These are phyloP conservation scores for Macrobrachium rosenbergii DNA, from an alignment of 1,140 invertebrate species.

Conservation along the genomic window DNA sequence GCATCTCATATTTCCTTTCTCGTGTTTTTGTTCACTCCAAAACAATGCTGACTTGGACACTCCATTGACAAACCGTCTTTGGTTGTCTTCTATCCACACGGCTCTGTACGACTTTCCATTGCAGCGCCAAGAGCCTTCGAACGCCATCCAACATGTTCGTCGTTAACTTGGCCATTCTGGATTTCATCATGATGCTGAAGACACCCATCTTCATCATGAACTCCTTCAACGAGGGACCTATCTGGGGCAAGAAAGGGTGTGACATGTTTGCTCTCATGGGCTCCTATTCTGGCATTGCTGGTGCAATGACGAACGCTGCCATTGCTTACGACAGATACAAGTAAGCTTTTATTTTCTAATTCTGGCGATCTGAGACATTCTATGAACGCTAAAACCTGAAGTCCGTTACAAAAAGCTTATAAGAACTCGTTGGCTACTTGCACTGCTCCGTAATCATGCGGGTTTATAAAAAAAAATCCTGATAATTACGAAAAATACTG, in stretches of 20 bases:
- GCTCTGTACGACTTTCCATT: not conserved
- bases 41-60: no score
- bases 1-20: no score
- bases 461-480: no score
- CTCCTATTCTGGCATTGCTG: conserved; percentile 83
- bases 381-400: not conserved
- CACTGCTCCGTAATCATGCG: no score
- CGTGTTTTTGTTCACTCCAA: no score
- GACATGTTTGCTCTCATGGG: conserved; percentile 84
- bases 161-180: conserved; percentile 86
- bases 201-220: conserved; percentile 90
- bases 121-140: conserved; percentile 83
- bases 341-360: conserved; percentile 69
- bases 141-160: conserved; percentile 93
- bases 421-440: no score
- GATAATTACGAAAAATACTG: no score
- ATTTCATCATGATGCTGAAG: conserved; percentile 90
- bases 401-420: no score
- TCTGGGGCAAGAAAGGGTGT: conserved; percentile 80
- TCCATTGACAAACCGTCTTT: no score
- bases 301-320: conserved; percentile 83
- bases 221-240: conserved; percentile 82
- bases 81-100: no score
- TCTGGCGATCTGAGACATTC: not conserved
- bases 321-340: conserved; percentile 83